Base-by-base conservation (phyloP, 1,140 invertebrate species). In the Dufourea novaeangliae region DNA sequence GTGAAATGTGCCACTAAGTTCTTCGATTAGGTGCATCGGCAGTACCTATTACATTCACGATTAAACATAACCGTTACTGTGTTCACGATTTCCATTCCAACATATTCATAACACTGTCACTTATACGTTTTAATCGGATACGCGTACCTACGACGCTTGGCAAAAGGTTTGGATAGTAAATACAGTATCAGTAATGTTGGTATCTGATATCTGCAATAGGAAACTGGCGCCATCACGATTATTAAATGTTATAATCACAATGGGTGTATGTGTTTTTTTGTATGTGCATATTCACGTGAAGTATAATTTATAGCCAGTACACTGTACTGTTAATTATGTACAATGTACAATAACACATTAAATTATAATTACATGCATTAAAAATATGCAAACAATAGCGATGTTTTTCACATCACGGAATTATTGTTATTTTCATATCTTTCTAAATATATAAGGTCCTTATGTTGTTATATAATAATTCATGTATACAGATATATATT, bases 211-310 rank as follows among this genome's bases (percentile, higher is more conserved):
- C 69, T 77, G 50, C 37, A 14, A 62, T 71, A 69, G 37, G 57
- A 71, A 62, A 62, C 68, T 61, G 64, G 44, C 74, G 74, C 67
- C 67, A 62, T 77, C 37, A 37, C 11, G 32, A 71, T 77, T 77
- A 71, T 77, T 77, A 71, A 71, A 77, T 71, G 20, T 56, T 44
- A 54, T 54, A 62, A 32, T 39, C 29, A 34, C 34, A 5, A 41
- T 70, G 32, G 3, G 25, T 39, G 50, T 27, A 7, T 37, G 12
- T 68, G 22, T 7, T 12, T 34, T 8, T 20, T 22, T 41, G 29
- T 17, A 39, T 6, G 5, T 41, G 12, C 14, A 7, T 52, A 17
- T 39, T n/a, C n/a, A n/a, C 22, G 27, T 56, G 11, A 59, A 17
- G 2, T 62, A 44, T 25, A 34, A 50, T 75, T 46, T 3, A 59